Conservation (phyloP, 2,113 vertebrate species). For the Excalfactoria chinensis region DNA sequence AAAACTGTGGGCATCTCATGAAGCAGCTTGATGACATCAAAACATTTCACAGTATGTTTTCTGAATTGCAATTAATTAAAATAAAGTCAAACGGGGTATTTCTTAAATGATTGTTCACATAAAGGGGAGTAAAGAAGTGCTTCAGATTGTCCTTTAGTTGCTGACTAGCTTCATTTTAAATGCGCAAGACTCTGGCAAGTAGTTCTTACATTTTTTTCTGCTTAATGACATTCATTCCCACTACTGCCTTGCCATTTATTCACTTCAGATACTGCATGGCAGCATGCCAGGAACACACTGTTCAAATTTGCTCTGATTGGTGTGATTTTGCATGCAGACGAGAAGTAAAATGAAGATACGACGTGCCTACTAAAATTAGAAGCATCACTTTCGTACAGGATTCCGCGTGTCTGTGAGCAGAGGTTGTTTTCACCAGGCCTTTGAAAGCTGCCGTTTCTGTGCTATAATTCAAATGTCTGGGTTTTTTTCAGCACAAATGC, state of each 20-base stretch:
- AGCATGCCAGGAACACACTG: conserved; percentile 32
- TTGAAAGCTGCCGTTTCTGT: conserved; percentile 31
- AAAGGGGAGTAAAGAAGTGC: not conserved
- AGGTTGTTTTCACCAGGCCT: not conserved
- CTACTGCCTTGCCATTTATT: conserved; percentile 25
- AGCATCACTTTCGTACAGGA: not conserved
- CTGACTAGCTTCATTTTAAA: conserved; percentile 32
- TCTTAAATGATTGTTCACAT: conserved; percentile 13
- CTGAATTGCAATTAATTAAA: conserved; percentile 4
- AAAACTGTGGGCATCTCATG: not conserved
- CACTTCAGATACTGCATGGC: conserved; percentile 7
- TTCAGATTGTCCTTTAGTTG: not conserved
- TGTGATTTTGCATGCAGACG: conserved; percentile 47
- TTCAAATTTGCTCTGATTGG: conserved; percentile 56
- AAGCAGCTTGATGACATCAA: not conserved
- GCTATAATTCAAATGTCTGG: conserved; percentile 6
- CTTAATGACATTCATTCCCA: conserved; percentile 10
- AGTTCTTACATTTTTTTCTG: conserved; percentile 36
- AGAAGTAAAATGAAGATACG: conserved; percentile 45
- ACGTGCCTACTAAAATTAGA: conserved; percentile 43
- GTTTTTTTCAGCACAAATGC: not conserved
- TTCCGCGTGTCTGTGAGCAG: not conserved
- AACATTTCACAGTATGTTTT: conserved; percentile 15
- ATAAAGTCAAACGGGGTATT: not conserved
- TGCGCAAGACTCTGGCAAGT: conserved; percentile 14